Evolutionary conservation across 2,113 vertebrate species (phyloP), one percentile per base, ranked within the genome.

Genomic region (Lanius collurio): DNA sequence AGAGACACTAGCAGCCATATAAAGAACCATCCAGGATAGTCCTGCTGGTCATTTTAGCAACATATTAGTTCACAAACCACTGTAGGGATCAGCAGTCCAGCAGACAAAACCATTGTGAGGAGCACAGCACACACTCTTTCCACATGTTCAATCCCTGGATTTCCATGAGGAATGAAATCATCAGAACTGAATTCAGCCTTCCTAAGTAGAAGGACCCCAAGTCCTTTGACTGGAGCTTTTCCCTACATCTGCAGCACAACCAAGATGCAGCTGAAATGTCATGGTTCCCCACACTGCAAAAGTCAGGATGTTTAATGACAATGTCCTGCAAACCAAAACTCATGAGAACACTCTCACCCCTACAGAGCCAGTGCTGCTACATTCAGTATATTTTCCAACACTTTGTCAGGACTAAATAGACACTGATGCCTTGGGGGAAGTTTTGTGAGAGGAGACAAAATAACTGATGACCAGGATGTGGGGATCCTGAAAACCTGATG

Each of bases 1-100:
- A 90, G 79, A 87, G 68, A 86, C 80, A 93, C 41, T 82, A 92
- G 56, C 41, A 94, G 63, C 60, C 82, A 87, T 57, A 95, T 69
- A 84, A 83, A 69, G 28, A 89, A 56, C 53, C 90, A 56, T 11
- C 50, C 80, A 83, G 56, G 31, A 74, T 2, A 73, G 46, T 68
- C 41, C 46, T 87, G 59, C 30, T 55, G 70, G 71, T 47, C 59
- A 21, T 81, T 89, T 85, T 87, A 87, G 59, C 87, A 85, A 67
- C 63, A 62, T 0, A 1, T 93, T 96, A 96, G 85, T 89, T 92
- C 88, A 85, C 87, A 96, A 88, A 88, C 50, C 89, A 83, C 81
- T 63, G 84, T 7, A 59, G 27, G 26, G 65, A 41, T 79, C 76
- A 93, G 91, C 89, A 68, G 69, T 33, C 67, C 91, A 86, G 87